phyloP scores from a whole-genome alignment of 1,140 invertebrate species.

The Trichonephila clavipes region DNA sequence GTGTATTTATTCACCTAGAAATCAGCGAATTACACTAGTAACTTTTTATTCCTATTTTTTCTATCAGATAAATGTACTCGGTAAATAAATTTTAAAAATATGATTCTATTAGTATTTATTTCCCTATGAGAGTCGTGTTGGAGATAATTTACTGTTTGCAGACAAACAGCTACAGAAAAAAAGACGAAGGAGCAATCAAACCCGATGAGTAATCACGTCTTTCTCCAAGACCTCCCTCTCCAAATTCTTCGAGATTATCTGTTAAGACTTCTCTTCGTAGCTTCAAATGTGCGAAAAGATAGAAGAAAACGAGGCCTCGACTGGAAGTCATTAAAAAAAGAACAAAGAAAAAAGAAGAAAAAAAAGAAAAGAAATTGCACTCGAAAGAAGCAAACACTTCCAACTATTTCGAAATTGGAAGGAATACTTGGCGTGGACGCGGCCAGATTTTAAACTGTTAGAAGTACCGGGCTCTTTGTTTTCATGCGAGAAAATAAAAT shows the following conservation, averaged over 20 bases:
- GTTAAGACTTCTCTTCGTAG: slow-evolving; percentile 30
- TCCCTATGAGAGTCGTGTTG: not conserved
- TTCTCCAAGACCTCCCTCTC: slow-evolving; percentile 38
- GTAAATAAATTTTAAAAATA: not conserved
- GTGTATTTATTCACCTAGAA: no score
- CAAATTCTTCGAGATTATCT: slow-evolving; percentile 53
- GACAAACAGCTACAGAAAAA: not conserved
- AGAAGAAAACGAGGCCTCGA: not conserved
- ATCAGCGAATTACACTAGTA: no score
- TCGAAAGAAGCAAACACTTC: slow-evolving; percentile 73
- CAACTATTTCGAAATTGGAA: slow-evolving; percentile 77
- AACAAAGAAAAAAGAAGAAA: not conserved
- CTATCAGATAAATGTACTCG: no score
- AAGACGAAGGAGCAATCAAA: slow-evolving; percentile 7
- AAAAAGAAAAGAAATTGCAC: slow-evolving; percentile 62
- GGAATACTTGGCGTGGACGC: slow-evolving; percentile 70
- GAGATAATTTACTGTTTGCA: not conserved
- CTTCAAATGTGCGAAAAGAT: slow-evolving; percentile 20
- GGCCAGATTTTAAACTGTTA: slow-evolving; percentile 70
- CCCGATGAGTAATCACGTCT: slow-evolving; percentile 32
- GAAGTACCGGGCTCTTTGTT: slow-evolving; percentile 64
- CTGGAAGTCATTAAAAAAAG: slow-evolving; percentile 70
- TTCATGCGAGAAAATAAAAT: slow-evolving; percentile 73
- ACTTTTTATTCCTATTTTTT: no score
- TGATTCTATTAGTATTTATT: not conserved